Evolutionary conservation across 2,113 vertebrate genomes (phyloP), one percentile per base, ranked within the genome.

Genomic region (Puma concolor): DNA sequence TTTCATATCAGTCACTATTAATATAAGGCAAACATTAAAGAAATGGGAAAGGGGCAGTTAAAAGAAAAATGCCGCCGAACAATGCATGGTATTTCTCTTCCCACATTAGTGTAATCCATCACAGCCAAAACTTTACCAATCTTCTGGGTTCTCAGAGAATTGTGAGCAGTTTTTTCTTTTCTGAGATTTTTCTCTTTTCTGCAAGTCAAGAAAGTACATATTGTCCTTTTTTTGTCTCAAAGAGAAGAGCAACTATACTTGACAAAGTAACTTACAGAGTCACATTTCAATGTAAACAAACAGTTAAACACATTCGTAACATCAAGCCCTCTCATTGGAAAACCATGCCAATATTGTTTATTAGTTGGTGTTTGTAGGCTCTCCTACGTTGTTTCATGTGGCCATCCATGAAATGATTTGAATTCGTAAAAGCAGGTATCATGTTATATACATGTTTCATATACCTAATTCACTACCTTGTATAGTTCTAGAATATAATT

Each of bases 11-110:
- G 90, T 92, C 64, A 94, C 76, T 98, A 93, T 93, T 91, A 90
- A 94, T 86, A 95, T 96, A 90, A 94, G 33, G 21, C 52, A 97
- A 97, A 93, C 88, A 83, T 97, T 96, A 88, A 97, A 95, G 27
- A 95, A 96, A 94, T 71, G 50, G 54, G 50, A 94, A 74, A 96
- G 23, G 23, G 41, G 52, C 17, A 79, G 41, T 87, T 92, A 94
- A 94, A 94, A 96, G 94, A 96, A 96, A 96, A 95, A 89, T 91
- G 81, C 19, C 76, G 8, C 16, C 86, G 25, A 98, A 64, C 14
- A 82, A 92, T 63, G 77, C 13, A 7, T 97, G 95, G 87, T 48
- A 97, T 98, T 97, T 97, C 82, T 97, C 91, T 95, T 41, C 71
- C 81, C 31, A 91, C 81, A 44, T 88, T 94, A 91, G 64, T 19